A percentile compares a stretch with the other conserved stretches of the same genome.
Conservation (phyloP, 2,888 invertebrate species). For the Hydriomena furcata region DNA sequence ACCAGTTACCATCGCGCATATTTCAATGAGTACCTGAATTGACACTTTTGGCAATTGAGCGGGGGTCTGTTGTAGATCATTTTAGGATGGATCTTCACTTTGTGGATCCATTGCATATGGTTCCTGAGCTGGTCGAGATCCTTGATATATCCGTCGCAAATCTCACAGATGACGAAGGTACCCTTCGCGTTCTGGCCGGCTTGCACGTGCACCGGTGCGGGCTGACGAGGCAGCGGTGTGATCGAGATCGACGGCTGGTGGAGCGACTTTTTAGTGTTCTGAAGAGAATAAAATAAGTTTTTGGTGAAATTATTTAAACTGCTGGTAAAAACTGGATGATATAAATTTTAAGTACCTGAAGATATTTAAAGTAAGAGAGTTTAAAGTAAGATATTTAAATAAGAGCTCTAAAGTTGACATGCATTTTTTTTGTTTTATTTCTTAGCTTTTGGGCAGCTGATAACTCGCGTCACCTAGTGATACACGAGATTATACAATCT, state of each 20-base stretch:
- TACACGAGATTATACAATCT: no score
- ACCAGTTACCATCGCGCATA: no score
- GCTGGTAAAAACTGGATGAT: no score
- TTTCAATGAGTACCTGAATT: slow-evolving; percentile 82
- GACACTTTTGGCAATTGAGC: slow-evolving; percentile 97
- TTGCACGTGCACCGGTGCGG: slow-evolving; percentile 54
- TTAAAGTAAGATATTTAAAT: no score
- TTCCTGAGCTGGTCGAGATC: slow-evolving; percentile 96
- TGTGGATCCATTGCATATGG: slow-evolving; percentile 99
- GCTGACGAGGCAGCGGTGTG: slow-evolving; percentile 89
- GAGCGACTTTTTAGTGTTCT: slow-evolving; percentile 56
- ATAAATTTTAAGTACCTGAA: no score
- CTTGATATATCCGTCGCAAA: slow-evolving; percentile 98
- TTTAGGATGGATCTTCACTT: slow-evolving; percentile 97
- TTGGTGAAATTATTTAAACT: no score
- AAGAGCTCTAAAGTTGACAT: no score
- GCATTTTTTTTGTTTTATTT: no score
- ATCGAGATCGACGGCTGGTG: slow-evolving; percentile 95
- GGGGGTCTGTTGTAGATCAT: slow-evolving; percentile 98
- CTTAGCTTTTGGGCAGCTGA: no score
- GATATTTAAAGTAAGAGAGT: no score
- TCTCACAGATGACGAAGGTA: slow-evolving; percentile 97
- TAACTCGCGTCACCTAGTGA: no score
- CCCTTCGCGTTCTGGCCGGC: slow-evolving; percentile 81
- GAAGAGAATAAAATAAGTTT: slow-evolving; percentile 21